Conservation (phyloP, 2,113 vertebrate genomes). For the Dascyllus trimaculatus region DNA sequence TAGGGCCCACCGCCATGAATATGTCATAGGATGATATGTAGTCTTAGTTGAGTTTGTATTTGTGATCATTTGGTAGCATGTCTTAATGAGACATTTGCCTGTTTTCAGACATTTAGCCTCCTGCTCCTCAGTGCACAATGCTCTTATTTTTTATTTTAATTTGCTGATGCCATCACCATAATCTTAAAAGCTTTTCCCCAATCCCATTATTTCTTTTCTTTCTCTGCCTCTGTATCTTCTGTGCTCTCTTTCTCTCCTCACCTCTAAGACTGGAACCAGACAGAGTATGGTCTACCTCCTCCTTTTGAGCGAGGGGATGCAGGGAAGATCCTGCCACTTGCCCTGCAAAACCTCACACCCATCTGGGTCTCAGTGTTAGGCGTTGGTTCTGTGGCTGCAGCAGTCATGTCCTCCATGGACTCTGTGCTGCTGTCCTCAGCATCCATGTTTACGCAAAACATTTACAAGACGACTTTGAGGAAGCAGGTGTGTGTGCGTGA, state of each 20-base stretch:
- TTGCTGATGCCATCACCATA: slow-evolving; percentile 25
- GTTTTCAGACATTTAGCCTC: too few species aligned
- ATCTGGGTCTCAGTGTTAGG: slow-evolving; percentile 72
- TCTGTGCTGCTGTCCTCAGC: slow-evolving; percentile 71
- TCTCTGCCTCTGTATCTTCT: slow-evolving; percentile 9
- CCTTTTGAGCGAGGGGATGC: slow-evolving; percentile 83
- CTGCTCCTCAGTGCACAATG: too few species aligned
- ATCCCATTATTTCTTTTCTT: slow-evolving; percentile 24
- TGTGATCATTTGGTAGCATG: neutral
- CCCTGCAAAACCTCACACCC: slow-evolving; percentile 84
- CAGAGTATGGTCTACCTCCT: slow-evolving; percentile 83
- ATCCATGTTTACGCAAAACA: slow-evolving; percentile 75
- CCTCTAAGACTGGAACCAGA: slow-evolving; percentile 88
- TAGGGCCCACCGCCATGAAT: neutral
- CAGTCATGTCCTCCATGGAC: slow-evolving; percentile 75
- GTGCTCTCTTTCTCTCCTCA: slow-evolving; percentile 29
- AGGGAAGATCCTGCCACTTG: slow-evolving; percentile 82
- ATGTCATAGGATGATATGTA: neutral
- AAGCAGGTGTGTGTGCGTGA: slow-evolving; percentile 77
- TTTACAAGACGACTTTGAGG: slow-evolving; percentile 83
- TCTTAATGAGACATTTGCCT: too few species aligned
- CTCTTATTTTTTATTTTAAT: neutral
- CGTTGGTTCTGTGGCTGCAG: slow-evolving; percentile 66
- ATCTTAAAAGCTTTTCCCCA: slow-evolving; percentile 24
- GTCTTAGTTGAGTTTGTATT: too few species aligned